Conservation (phyloP, 2,888 invertebrate genomes). For the Colletes collaris region DNA sequence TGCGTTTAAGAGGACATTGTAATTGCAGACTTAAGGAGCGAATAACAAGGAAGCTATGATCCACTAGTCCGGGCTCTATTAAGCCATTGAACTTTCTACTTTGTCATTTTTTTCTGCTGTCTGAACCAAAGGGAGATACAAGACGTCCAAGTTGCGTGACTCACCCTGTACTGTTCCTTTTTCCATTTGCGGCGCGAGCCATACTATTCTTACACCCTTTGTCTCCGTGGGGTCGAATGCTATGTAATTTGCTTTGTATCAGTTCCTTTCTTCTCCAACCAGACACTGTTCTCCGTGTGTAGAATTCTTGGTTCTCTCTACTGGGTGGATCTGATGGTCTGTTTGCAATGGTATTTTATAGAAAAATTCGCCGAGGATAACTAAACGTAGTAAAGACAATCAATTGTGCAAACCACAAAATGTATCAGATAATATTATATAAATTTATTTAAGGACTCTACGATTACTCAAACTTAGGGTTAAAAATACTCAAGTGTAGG, state of each 20-base stretch:
- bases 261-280: slow-evolving; percentile 3
- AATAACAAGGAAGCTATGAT: background rate
- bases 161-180: slow-evolving; percentile 16
- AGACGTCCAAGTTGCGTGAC: slow-evolving; percentile 40
- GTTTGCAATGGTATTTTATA: background rate
- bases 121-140: slow-evolving; percentile 4
- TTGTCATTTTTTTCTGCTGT: slow-evolving; percentile 33
- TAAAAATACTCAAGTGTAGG: no score
- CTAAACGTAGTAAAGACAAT: no score
- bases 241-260: slow-evolving; percentile 18
- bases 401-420: no score
- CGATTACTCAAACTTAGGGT: no score
- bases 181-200: slow-evolving; percentile 31
- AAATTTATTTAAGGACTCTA: no score
- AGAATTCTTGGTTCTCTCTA: background rate
- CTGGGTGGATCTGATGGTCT: background rate
- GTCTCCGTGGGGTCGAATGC: slow-evolving; percentile 28
- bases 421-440: no score
- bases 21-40: background rate
- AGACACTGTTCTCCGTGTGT: background rate
- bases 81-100: slow-evolving; percentile 39
- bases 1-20: background rate
- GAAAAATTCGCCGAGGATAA: background rate
- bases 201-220: slow-evolving; percentile 26
- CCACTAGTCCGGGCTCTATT: slow-evolving; percentile 16